Evolutionary conservation across 2,113 vertebrate genomes (phyloP).

Genomic region (Todiramphus saurophagus): DNA sequence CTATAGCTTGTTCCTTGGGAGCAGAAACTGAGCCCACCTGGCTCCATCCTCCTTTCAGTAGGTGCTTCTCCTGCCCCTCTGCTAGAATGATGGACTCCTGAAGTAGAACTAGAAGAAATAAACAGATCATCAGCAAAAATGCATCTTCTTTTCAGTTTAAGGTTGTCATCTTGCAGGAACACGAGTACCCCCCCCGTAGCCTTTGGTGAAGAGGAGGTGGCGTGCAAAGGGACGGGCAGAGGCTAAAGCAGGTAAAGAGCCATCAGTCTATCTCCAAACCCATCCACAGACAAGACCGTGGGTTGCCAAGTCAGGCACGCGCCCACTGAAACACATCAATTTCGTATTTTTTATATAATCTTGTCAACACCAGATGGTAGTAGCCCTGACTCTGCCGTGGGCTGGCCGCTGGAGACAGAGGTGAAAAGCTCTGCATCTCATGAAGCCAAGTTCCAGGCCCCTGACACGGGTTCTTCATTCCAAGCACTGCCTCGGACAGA

Average conservation of each 20-base stretch:
- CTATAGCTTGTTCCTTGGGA: neutral
- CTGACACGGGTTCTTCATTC: neutral
- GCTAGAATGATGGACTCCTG: accelerated
- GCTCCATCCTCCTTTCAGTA: neutral
- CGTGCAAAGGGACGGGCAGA: neutral
- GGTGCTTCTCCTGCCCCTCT: neutral
- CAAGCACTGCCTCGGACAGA: neutral
- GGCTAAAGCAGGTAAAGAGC: neutral
- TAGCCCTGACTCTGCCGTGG: neutral
- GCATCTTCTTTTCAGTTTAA: neutral
- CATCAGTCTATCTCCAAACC: accelerated
- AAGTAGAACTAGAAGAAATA: neutral
- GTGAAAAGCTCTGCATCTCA: neutral
- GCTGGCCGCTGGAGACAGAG: neutral
- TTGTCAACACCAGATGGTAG: neutral
- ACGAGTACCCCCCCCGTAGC: accelerated
- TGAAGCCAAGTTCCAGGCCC: neutral
- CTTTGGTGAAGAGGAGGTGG: neutral
- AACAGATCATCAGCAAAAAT: neutral
- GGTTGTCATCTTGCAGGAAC: neutral
- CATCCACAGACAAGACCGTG: accelerated
- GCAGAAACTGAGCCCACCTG: neutral
- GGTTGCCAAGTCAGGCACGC: neutral
- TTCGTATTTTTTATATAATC: neutral
- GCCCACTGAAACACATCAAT: neutral